Conservation (phyloP, 2,113 vertebrate genomes). For the Chloroceryle aenea region DNA sequence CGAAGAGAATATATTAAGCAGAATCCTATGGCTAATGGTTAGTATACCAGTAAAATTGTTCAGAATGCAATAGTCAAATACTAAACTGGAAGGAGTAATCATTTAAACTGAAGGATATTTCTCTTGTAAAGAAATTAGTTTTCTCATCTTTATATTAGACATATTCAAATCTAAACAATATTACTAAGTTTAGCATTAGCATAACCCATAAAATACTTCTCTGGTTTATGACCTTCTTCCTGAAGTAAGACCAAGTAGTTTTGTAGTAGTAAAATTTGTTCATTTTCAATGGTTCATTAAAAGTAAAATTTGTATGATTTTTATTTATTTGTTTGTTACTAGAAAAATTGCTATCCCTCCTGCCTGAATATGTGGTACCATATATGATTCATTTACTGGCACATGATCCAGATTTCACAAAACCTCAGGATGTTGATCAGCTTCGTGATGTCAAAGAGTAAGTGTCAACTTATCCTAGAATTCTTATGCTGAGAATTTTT, state of each 20-base stretch:
- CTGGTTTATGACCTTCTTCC: not conserved
- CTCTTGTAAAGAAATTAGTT: not conserved
- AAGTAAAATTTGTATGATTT: not conserved
- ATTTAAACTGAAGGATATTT: not conserved
- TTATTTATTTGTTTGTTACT: slow-evolving; percentile 50
- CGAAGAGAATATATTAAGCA: slow-evolving; percentile 97
- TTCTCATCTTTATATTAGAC: not conserved
- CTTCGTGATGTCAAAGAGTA: slow-evolving; percentile 99
- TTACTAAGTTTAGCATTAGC: not conserved
- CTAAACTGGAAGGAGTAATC: not conserved
- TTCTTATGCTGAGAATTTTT: not conserved
- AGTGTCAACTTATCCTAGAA: slow-evolving; percentile 65
- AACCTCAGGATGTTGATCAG: slow-evolving; percentile 96
- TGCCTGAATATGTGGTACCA: slow-evolving; percentile 97
- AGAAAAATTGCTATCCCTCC: slow-evolving; percentile 95
- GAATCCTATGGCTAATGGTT: slow-evolving; percentile 92
- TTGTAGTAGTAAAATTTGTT: not conserved
- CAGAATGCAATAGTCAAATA: not conserved
- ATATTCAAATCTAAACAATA: not conserved
- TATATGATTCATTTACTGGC: slow-evolving; percentile 98
- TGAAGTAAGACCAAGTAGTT: not conserved
- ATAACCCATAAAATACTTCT: not conserved
- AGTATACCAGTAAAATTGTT: slow-evolving; percentile 46
- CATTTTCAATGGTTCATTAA: not conserved
- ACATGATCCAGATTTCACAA: slow-evolving; percentile 98